Base-by-base conservation (phyloP, 2,797 vertebrate species). In the Peromyscus melanophrys region DNA sequence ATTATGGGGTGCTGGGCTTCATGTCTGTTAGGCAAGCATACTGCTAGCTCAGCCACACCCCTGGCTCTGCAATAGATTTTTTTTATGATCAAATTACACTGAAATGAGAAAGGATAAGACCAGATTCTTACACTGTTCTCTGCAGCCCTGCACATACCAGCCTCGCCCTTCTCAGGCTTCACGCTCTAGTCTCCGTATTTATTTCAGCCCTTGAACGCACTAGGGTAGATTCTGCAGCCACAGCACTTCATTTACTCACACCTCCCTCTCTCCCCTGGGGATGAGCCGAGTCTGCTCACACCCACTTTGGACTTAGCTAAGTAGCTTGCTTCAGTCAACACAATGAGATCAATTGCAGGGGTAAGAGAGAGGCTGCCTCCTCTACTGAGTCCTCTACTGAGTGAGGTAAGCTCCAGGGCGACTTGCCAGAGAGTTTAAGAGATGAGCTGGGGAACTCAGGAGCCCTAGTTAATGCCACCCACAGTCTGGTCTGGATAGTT, bases 141-240 rank as follows among this genome's bases (percentile, higher is more conserved):
- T 1, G 52, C 14, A 67, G 84, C 11, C 11, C 11, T 2, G 1
- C 0, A 0, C 0, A n/a, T 19, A 27, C 55, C 37, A 25, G 76
- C 5, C 21, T 49, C 0, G 1, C 21, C 34, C 27, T 29, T 37
- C 55, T 46, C 1, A 0, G 6, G 1, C 76, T 61, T 13, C 49
- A 7, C 31, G 55, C 90, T 73, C 40, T 49, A 0, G 31, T 43
- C 65, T 6, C 49, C 14, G 0, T 0, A 19, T 21, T 46, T 55
- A n/a, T 85, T 63, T 73, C 29, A n/a, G 2, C 37, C 40, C 76
- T 40, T 46, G 77, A 82, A 13, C 6, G 21, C 25, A 1, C 27
- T 0, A 76, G 37, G 71, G 4, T 25, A 17, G 89, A 19, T 29
- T 69, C 43, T 65, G 61, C 2, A 25, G 55, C 52, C n/a, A 21